phyloP scores from a whole-genome alignment of 2,888 invertebrate species.

The Agelastica alni region DNA sequence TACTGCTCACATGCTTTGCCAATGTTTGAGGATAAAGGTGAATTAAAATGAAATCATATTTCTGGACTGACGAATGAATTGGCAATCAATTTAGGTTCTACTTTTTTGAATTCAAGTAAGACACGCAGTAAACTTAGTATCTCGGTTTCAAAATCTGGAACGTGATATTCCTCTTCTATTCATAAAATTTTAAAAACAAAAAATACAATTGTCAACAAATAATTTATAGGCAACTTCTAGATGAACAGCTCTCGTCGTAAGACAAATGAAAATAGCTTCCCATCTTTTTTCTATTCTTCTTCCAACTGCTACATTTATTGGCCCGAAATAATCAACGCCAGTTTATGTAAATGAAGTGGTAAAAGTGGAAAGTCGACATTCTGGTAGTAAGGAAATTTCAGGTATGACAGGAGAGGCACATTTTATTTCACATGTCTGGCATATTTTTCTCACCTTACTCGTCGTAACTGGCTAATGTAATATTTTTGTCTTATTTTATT shows the following conservation, averaged over 20 bases:
- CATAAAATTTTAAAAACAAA: conserved; percentile 8
- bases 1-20: conserved; percentile 15
- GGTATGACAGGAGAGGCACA: background rate
- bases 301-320: conserved; percentile 21
- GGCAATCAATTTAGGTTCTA: conserved; percentile 10
- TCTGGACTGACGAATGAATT: too few relatives aligned
- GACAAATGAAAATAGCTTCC: conserved; percentile 18
- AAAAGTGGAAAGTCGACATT: conserved; percentile 12
- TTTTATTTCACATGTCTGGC: background rate
- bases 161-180: conserved; percentile 16
- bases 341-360: conserved; percentile 15
- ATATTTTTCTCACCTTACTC: background rate
- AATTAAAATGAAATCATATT: conserved; percentile 21
- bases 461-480: background rate
- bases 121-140: conserved; percentile 13
- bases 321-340: conserved; percentile 26
- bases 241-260: conserved; percentile 22
- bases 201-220: background rate
- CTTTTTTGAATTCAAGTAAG: conserved; percentile 2
- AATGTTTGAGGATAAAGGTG: conserved; percentile 17
- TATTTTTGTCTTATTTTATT: conserved; percentile 1
- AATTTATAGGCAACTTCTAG: conserved; percentile 14
- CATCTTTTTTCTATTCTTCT: conserved; percentile 23
- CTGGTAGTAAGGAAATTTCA: conserved; percentile 21
- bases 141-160: conserved; percentile 15